A percentile compares a stretch with the other conserved stretches of the same genome.
These are phyloP conservation scores for Zoanthus solanderi DNA, from an alignment of 92 coral and sea anemone genomes.

Conservation along the genomic window DNA sequence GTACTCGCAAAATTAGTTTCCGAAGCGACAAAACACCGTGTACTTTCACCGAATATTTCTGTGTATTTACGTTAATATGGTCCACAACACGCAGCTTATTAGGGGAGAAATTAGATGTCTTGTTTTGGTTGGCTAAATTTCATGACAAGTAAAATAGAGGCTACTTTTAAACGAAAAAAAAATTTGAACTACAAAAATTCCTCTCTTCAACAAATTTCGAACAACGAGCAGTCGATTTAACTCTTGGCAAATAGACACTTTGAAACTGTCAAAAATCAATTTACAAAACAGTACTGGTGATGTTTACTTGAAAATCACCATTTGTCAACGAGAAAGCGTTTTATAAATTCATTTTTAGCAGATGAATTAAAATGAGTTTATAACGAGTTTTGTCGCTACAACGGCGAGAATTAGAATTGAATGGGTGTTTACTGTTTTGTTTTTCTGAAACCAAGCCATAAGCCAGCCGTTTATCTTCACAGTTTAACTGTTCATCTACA, in stretches of 20 bases:
- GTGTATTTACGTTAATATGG: neutral
- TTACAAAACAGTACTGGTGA: neutral
- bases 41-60: too few species aligned
- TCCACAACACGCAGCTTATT: neutral
- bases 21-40: neutral
- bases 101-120: neutral
- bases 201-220: constrained; percentile 34
- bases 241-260: constrained; percentile 12
- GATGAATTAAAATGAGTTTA: constrained; percentile 9
- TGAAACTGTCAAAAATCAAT: constrained; percentile 21
- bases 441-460: constrained; percentile 6
- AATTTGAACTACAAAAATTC: neutral
- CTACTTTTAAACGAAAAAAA: neutral
- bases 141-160: neutral
- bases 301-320: neutral
- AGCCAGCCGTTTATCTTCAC: constrained; percentile 23
- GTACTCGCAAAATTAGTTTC: neutral
- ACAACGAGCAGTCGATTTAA: neutral
- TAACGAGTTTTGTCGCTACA: constrained; percentile 17
- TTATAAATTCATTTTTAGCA: neutral
- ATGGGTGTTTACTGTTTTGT: constrained; percentile 27
- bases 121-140: neutral
- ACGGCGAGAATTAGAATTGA: constrained; percentile 33
- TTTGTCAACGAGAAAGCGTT: neutral
- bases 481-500: constrained; percentile 2